Evolutionary conservation across 2,888 invertebrate genomes (phyloP).

Genomic region (Cynaeus angustus): DNA sequence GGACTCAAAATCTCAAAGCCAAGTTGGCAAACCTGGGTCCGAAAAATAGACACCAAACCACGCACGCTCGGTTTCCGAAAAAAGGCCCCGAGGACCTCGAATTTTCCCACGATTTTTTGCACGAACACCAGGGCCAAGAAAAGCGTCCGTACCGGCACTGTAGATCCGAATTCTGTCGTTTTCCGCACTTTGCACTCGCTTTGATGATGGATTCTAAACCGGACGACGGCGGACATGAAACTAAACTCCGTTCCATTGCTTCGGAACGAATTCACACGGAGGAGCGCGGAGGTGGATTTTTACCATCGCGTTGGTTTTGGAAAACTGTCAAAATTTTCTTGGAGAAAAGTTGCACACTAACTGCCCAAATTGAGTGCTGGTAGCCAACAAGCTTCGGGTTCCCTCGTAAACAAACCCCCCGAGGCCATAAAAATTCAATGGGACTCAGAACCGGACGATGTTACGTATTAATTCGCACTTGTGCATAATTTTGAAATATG

Average conservation of each 20-base stretch:
- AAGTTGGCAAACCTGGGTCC: no score
- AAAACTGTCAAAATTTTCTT: slow-evolving; percentile 15
- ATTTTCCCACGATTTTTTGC: no score
- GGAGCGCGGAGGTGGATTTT: slow-evolving; percentile 39
- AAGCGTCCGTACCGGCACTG: slow-evolving; percentile 11
- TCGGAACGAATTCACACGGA: slow-evolving; percentile 28
- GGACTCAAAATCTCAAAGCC: no score
- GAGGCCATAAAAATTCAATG: background rate
- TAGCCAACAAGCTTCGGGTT: background rate
- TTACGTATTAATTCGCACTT: slow-evolving; percentile 24
- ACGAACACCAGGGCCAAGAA: background rate
- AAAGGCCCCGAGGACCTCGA: no score
- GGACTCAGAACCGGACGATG: slow-evolving; percentile 19
- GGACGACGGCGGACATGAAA: slow-evolving; percentile 32
- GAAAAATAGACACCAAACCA: no score
- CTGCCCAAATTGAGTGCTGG: background rate
- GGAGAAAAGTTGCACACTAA: background rate
- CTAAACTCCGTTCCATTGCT: slow-evolving; percentile 38
- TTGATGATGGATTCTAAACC: slow-evolving; percentile 28
- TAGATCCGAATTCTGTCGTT: slow-evolving; percentile 1
- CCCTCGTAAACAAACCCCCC: slow-evolving; percentile 4
- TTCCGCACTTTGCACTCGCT: slow-evolving; percentile 1
- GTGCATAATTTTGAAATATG: slow-evolving; percentile 24
- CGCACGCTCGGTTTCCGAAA: no score
- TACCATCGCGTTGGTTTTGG: slow-evolving; percentile 32